Evolutionary conservation across 2,113 vertebrate species (phyloP).

Genomic region (Semicossyphus pulcher): DNA sequence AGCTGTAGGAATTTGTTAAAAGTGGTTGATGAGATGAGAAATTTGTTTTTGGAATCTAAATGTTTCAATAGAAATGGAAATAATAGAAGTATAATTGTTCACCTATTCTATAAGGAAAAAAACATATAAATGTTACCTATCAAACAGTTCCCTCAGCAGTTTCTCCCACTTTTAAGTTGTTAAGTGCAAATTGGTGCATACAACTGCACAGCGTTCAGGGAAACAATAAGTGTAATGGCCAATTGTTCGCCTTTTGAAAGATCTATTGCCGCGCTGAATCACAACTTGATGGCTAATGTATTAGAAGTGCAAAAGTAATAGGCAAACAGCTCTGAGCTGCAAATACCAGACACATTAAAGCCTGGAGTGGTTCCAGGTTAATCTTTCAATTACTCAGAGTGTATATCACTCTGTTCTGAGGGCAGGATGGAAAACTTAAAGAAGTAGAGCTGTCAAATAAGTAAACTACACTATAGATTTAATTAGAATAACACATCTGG

Average conservation of each 20-base stretch:
- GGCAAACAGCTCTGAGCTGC: constrained; percentile 72
- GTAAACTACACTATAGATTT: constrained; percentile 85
- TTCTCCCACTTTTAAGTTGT: constrained; percentile 3
- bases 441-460: constrained; percentile 76
- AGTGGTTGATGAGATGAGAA: background rate
- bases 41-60: background rate
- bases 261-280: constrained; percentile 69
- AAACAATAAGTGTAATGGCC: constrained; percentile 73
- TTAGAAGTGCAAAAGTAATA: constrained; percentile 78
- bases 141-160: background rate
- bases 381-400: constrained; percentile 86
- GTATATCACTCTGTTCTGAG: constrained; percentile 74
- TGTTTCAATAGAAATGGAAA: background rate
- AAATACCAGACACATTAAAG: constrained; percentile 80
- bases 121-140: too few species aligned
- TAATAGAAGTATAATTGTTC: background rate
- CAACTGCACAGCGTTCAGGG: constrained; percentile 19
- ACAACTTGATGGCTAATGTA: constrained; percentile 66
- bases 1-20: background rate
- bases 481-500: constrained; percentile 85
- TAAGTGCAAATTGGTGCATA: background rate
- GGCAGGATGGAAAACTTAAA: constrained; percentile 80
- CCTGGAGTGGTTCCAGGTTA: constrained; percentile 81
- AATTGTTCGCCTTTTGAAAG: constrained; percentile 65
- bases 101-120: background rate